These are phyloP conservation scores for Torymus auratus DNA, from an alignment of 2,888 invertebrate species.

Conservation along the genomic window DNA sequence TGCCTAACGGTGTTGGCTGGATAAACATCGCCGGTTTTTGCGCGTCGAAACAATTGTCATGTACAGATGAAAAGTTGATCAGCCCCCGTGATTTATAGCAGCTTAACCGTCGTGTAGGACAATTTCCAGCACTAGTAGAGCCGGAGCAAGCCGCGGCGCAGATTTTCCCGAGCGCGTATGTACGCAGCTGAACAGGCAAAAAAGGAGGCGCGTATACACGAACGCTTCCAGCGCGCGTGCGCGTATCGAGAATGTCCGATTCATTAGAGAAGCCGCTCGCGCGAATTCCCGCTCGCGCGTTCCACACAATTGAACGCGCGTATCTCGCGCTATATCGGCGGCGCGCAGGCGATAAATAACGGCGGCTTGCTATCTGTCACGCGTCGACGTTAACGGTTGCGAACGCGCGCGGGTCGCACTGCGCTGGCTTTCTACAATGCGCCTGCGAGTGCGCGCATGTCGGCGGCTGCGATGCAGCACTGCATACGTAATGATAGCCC, in stretches of 20 bases:
- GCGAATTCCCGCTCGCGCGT: background rate
- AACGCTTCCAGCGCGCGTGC: background rate
- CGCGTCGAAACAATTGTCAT: background rate
- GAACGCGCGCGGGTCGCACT: constrained; percentile 10
- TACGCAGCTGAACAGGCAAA: background rate
- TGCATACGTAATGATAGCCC: constrained; percentile 28
- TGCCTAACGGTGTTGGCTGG: background rate
- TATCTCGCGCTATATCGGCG: constrained; percentile 29
- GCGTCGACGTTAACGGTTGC: constrained; percentile 47
- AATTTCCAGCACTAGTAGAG: background rate
- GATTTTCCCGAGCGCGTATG: background rate
- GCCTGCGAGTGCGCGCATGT: constrained; percentile 15
- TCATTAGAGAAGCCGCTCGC: constrained; percentile 5
- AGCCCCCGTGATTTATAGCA: background rate
- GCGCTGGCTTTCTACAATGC: background rate
- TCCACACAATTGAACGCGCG: constrained; percentile 14
- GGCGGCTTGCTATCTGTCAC: constrained; percentile 33
- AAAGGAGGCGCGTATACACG: constrained; percentile 1
- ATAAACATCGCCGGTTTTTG: no score
- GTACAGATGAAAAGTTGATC: constrained; percentile 2
- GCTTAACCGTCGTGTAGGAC: background rate
- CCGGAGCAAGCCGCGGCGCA: background rate
- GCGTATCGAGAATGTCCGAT: constrained; percentile 29
- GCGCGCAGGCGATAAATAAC: constrained; percentile 45
- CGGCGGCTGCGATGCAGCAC: background rate